Evolutionary conservation across 2,797 vertebrate species (phyloP), one percentile per base, ranked within the genome.

Genomic region (Chelon labrosus): DNA sequence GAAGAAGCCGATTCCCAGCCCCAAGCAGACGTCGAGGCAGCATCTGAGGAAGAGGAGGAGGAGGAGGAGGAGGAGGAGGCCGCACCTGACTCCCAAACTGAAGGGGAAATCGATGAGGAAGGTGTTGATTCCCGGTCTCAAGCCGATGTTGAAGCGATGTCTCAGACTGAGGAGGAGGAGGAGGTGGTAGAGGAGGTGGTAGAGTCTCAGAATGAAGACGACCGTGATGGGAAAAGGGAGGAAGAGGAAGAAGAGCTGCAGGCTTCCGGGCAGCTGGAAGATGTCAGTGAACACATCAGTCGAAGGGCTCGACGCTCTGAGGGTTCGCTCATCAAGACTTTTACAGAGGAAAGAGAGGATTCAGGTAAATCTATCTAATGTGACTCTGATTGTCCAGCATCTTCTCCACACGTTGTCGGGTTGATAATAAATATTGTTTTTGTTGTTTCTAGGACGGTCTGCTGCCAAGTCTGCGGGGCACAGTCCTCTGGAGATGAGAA

Each of bases 231-330:
- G 16, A 39, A 44, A 17, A 70, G 39, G 12, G 52, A 42, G 3
- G 59, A 75, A 8, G 73, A 0, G 7, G 64, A 82, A 22, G 22
- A 22, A 22, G 22, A 22, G 22, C 22, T 22, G 47, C 51, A 60
- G 55, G 13, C 19, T 4, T 72, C 70, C 19, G 60, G 75, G 25
- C 51, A 69, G 17, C 49, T 41, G 10, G 65, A 82, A 7, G 14
- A 3, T 14, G 10, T 63, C n/a, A 3, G 11, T 12, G 83, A 90
- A 49, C 82, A 71, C 53, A 70, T 92, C 62, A 80, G 59, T 50
- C 61, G 56, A 42, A 86, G 89, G 84, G 76, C 83, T 59, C 72
- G 71, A 66, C 67, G 22, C 49, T 93, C 93, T 5, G 86, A 84
- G 20, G 86, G 80, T 4, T 60, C 73, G 17, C 54, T 79, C 5